These are phyloP conservation scores for Hyposmocoma kahamanoa DNA, from an alignment of 1,140 invertebrate species.

Conservation along the genomic window DNA sequence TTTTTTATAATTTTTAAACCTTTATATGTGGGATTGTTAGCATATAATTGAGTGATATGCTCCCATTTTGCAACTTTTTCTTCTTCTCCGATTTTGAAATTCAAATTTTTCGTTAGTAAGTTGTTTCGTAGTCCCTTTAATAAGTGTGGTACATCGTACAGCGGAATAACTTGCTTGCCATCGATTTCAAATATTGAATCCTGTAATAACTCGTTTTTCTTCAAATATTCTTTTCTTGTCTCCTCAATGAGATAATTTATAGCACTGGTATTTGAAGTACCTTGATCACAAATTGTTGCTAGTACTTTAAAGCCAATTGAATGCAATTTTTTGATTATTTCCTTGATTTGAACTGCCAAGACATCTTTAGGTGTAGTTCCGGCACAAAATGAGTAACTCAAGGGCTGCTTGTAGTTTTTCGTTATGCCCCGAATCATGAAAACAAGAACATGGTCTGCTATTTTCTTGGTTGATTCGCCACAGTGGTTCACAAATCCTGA, in stretches of 20 bases:
- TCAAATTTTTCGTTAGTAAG: conserved; percentile 11
- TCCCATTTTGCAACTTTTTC: conserved; percentile 12
- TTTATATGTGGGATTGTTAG: conserved; percentile 12
- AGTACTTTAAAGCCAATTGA: conserved; percentile 15
- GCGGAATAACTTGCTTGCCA: background rate
- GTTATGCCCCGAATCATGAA: conserved; percentile 13
- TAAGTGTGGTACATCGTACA: conserved; percentile 12
- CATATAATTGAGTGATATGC: conserved; percentile 8
- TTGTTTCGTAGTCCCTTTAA: conserved; percentile 13
- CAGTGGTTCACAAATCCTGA: conserved; percentile 12
- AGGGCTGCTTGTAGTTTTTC: conserved; percentile 35
- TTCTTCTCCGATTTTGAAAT: background rate
- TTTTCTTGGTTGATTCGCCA: background rate
- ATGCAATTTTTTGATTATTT: conserved; percentile 15
- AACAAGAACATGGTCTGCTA: conserved; percentile 15
- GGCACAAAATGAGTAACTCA: conserved; percentile 25
- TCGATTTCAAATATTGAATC: background rate
- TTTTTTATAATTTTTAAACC: conserved; percentile 11
- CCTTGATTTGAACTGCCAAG: conserved; percentile 12
- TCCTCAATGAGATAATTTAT: conserved; percentile 16
- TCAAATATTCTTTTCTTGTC: background rate
- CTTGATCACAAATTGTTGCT: conserved; percentile 28
- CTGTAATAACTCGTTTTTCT: background rate
- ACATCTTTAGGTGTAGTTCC: conserved; percentile 11
- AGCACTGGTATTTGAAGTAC: conserved; percentile 18